Evolutionary conservation across 64 coral and sea anemone species (phyloP).

Genomic region (Actinia equina): DNA sequence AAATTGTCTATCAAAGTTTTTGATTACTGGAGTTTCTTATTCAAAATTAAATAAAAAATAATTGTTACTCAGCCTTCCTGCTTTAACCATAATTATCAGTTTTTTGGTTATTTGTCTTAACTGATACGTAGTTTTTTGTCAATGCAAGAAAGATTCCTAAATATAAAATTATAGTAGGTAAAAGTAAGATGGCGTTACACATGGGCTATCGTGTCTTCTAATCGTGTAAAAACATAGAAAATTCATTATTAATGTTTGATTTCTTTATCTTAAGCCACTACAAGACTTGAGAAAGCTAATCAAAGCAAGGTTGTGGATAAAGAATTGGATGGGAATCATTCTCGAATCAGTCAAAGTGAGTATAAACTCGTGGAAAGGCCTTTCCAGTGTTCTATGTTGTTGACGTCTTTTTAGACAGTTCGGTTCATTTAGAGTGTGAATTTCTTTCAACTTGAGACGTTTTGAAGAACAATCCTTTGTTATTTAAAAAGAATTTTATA

Average conservation of each 20-base stretch:
- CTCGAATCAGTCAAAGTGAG: conserved; percentile 54
- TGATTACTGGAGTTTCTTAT: neutral
- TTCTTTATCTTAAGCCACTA: conserved; percentile 4
- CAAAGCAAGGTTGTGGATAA: conserved; percentile 7
- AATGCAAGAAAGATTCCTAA: neutral
- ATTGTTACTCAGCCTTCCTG: neutral
- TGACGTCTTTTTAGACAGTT: neutral
- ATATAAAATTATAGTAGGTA: neutral
- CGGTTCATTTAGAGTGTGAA: neutral
- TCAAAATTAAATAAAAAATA: neutral
- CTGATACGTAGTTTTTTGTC: neutral
- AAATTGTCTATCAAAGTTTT: neutral
- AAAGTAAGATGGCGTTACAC: neutral
- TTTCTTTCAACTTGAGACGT: neutral
- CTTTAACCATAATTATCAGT: neutral
- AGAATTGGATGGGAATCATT: conserved; percentile 11
- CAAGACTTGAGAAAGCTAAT: conserved; percentile 20
- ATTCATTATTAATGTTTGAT: neutral
- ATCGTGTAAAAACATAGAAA: neutral
- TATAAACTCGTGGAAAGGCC: neutral
- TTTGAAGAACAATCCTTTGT: neutral
- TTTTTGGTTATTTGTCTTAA: neutral
- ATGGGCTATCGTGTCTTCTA: neutral
- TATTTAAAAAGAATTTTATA: neutral
- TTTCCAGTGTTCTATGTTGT: neutral